Conservation (phyloP, 2,113 vertebrate genomes). For the Onychorhynchus coronatus region DNA sequence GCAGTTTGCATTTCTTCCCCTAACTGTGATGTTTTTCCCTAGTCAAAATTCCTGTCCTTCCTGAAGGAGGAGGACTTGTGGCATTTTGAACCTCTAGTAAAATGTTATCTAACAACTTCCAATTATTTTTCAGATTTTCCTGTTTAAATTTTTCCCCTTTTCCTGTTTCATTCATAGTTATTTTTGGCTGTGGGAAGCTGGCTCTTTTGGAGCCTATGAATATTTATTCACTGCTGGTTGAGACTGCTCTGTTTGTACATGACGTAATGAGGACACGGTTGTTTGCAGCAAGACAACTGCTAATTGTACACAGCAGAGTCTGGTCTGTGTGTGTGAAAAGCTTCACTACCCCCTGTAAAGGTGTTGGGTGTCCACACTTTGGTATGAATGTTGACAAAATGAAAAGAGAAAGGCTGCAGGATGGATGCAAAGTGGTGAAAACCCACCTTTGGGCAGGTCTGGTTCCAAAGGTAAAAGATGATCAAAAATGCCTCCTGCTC, state of each 20-base stretch:
- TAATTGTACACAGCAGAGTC: not conserved
- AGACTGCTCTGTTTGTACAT: not conserved
- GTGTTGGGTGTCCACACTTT: not conserved
- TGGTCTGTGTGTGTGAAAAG: not conserved
- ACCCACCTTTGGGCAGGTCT: not conserved
- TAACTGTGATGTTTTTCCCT: not conserved
- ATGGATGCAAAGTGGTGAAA: not conserved
- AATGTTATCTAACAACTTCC: not conserved
- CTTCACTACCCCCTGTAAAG: not conserved
- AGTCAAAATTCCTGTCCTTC: not conserved
- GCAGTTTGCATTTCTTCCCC: not conserved
- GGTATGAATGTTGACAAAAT: not conserved
- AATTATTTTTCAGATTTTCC: slow-evolving; percentile 32
- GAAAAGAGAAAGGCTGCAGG: not conserved
- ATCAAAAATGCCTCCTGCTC: not conserved
- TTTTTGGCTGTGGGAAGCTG: slow-evolving; percentile 21
- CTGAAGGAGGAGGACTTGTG: not conserved
- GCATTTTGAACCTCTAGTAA: not conserved
- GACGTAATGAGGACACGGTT: not conserved
- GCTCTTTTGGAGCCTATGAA: not conserved
- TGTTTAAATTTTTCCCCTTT: not conserved
- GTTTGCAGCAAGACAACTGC: not conserved
- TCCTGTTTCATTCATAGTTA: not conserved
- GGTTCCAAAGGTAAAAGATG: not conserved
- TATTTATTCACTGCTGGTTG: not conserved